These are phyloP conservation scores for Geopemphigus sp. DNA, from an alignment of 1,140 invertebrate species.

Conservation along the genomic window DNA sequence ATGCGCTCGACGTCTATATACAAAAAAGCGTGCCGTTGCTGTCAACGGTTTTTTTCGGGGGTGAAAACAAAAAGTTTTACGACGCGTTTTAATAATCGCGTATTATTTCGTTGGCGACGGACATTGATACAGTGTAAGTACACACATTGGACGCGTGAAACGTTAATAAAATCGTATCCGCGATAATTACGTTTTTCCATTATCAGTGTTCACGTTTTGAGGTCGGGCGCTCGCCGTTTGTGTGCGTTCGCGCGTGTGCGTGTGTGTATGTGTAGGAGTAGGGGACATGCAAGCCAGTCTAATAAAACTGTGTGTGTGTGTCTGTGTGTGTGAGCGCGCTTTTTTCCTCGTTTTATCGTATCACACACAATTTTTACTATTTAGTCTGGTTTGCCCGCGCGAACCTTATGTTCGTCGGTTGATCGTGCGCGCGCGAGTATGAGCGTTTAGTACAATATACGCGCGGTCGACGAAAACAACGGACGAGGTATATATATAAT, in stretches of 20 bases:
- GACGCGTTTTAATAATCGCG: too few species aligned
- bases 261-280: background rate
- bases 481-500: too few species aligned
- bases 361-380: background rate
- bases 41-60: too few species aligned
- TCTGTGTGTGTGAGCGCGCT: background rate
- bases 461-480: too few species aligned
- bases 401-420: background rate
- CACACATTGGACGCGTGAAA: too few species aligned
- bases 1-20: too few species aligned
- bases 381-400: slow-evolving; percentile 36
- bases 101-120: too few species aligned
- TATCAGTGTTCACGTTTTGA: background rate
- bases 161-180: too few species aligned
- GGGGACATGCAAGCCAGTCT: slow-evolving; percentile 1
- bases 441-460: too few species aligned
- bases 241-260: background rate
- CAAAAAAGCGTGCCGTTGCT: too few species aligned
- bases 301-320: slow-evolving; percentile 31
- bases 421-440: background rate
- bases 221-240: background rate
- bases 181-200: background rate
- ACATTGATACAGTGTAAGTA: too few species aligned
- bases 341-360: slow-evolving; percentile 33
- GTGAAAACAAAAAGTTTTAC: too few species aligned